Percentiles rank a stretch among this genome's conserved stretches.
Conservation (phyloP, 2,888 invertebrate species). For the Eupithecia tripunctaria region DNA sequence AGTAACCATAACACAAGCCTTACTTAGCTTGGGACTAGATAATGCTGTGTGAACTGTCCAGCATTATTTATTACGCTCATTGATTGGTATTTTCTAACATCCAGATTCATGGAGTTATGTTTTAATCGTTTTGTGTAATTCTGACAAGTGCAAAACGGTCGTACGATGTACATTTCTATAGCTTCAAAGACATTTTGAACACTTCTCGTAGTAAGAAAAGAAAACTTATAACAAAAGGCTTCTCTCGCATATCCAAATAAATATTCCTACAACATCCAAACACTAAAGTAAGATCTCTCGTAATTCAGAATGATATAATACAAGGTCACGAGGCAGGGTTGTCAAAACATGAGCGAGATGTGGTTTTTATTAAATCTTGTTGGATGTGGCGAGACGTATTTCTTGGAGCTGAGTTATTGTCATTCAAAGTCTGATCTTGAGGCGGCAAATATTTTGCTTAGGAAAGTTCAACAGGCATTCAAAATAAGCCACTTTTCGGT, state of each 20-base stretch:
- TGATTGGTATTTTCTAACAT: no score
- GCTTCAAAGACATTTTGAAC: neutral
- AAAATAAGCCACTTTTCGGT: neutral
- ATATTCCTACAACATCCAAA: conserved; percentile 17
- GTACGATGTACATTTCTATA: neutral
- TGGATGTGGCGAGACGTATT: neutral
- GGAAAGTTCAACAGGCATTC: neutral
- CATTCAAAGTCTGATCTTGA: neutral
- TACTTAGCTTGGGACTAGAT: no score
- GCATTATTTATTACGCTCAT: no score
- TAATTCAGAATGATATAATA: conserved; percentile 17
- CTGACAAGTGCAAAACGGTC: no score
- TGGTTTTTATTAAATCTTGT: neutral
- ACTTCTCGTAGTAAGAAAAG: neutral
- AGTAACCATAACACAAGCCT: no score
- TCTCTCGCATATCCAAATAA: conserved; percentile 10
- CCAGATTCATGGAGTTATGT: neutral
- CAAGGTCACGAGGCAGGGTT: conserved; percentile 11
- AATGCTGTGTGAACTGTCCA: no score
- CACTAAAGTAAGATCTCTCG: conserved; percentile 16
- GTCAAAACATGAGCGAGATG: neutral
- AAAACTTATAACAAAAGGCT: neutral
- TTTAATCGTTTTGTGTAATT: neutral
- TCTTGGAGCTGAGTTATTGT: neutral
- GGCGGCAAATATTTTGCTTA: neutral